phyloP scores from a whole-genome alignment of 2,888 invertebrate species.

The Morinoia aosen region DNA sequence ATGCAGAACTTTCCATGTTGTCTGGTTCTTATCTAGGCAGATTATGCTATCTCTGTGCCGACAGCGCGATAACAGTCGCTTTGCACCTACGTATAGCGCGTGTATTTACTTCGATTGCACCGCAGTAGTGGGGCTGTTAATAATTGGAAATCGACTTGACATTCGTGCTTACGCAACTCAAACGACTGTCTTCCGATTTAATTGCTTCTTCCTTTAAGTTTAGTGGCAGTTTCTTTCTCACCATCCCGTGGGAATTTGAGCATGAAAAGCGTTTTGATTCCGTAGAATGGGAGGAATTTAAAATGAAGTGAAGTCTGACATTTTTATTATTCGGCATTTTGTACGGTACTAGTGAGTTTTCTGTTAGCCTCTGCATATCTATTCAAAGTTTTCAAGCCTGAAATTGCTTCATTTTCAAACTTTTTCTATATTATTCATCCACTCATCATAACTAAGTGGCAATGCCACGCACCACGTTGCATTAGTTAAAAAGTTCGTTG shows the following conservation, averaged over 20 bases:
- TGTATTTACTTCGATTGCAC: neutral
- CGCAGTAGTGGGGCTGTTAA: neutral
- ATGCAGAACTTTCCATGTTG: neutral
- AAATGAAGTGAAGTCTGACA: neutral
- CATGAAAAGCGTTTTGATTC: neutral
- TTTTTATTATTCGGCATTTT: neutral
- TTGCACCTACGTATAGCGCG: neutral
- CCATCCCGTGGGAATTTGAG: neutral
- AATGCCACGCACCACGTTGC: neutral
- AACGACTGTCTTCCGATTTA: neutral
- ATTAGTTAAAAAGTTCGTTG: neutral
- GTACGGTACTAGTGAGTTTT: neutral
- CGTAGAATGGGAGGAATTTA: neutral
- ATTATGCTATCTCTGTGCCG: neutral
- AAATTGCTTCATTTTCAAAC: neutral
- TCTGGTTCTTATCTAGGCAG: neutral
- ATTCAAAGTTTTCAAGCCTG: neutral
- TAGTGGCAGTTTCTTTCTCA: neutral
- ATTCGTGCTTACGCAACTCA: neutral
- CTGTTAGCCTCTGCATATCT: neutral
- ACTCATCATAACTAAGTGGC: neutral
- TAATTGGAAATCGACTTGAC: neutral
- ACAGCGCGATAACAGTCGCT: neutral
- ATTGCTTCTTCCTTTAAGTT: neutral
- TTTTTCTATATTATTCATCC: neutral